Evolutionary conservation across 2,888 invertebrate genomes (phyloP).

Genomic region (Caenorhabditis sp.): DNA sequence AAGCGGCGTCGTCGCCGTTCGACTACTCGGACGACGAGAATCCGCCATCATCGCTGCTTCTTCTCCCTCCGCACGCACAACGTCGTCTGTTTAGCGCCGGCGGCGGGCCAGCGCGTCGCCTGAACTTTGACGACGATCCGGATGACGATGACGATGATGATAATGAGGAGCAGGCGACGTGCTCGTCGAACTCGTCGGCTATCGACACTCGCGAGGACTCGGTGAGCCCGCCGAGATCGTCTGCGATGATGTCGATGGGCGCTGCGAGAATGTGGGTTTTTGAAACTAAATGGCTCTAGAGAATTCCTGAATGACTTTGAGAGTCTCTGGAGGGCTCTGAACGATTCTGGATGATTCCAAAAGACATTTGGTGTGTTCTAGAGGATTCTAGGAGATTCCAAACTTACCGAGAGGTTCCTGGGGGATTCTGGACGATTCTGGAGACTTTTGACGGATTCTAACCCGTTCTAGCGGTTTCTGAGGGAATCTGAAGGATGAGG

Average conservation of each 20-base stretch:
- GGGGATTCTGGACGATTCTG: no score
- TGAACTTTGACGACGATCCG: conserved; percentile 39
- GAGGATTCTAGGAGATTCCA: no score
- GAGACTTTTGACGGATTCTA: no score
- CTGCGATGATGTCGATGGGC: neutral
- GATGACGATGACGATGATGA: conserved; percentile 42
- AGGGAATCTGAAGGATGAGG: no score
- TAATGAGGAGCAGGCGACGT: conserved; percentile 49
- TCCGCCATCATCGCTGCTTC: no score
- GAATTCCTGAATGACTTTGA: no score
- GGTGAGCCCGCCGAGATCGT: neutral
- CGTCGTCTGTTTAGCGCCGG: conserved; percentile 32
- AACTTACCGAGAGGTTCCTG: no score
- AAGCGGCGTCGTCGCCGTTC: conserved; percentile 43
- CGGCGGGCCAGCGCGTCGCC: neutral
- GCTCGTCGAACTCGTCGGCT: conserved; percentile 57
- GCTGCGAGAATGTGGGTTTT: conserved; percentile 21
- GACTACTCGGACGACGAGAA: conserved; percentile 64
- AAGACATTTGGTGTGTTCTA: no score
- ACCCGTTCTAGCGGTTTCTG: no score
- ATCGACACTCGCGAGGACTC: conserved; percentile 35
- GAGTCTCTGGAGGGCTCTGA: no score
- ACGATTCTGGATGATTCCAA: no score
- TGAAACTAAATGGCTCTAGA: neutral
- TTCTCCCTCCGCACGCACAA: no score